Conservation (phyloP, 2,888 invertebrate species). For the Trichacis sp. region DNA sequence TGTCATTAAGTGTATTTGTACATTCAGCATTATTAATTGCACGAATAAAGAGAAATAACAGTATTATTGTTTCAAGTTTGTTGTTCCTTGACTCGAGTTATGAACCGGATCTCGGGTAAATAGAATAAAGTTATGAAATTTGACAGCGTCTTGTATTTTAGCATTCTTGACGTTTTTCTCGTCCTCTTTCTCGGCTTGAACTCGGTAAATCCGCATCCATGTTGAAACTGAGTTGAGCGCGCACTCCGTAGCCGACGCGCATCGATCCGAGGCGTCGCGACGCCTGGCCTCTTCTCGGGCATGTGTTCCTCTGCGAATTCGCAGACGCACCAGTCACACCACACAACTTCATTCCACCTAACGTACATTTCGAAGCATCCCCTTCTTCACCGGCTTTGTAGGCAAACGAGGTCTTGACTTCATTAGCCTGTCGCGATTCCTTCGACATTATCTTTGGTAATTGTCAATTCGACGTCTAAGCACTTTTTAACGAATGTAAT, state of each 20-base stretch:
- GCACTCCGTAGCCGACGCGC: conserved; percentile 51
- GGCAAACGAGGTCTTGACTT: conserved; percentile 12
- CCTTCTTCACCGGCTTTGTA: background rate
- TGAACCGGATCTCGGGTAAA: no score
- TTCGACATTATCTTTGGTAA: conserved; percentile 10
- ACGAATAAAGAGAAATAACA: no score
- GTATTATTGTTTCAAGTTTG: no score
- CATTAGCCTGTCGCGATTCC: conserved; percentile 11
- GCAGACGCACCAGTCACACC: conserved; percentile 11
- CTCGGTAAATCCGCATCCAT: conserved; percentile 56
- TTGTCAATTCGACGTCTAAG: conserved; percentile 6
- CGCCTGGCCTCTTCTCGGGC: conserved; percentile 44
- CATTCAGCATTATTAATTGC: no score
- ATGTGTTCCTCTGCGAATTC: conserved; percentile 38
- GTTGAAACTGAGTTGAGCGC: conserved; percentile 59
- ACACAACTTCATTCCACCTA: background rate
- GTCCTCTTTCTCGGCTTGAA: conserved; percentile 47
- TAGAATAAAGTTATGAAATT: no score
- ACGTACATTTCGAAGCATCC: conserved; percentile 1
- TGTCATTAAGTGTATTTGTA: no score
- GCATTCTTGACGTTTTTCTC: conserved; percentile 16
- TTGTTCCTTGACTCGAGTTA: no score
- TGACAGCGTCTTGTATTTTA: conserved; percentile 14
- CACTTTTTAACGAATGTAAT: conserved; percentile 10
- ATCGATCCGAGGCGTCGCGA: conserved; percentile 56